phyloP scores from a whole-genome alignment of 1,140 invertebrate species.

The Drosophila varians region DNA sequence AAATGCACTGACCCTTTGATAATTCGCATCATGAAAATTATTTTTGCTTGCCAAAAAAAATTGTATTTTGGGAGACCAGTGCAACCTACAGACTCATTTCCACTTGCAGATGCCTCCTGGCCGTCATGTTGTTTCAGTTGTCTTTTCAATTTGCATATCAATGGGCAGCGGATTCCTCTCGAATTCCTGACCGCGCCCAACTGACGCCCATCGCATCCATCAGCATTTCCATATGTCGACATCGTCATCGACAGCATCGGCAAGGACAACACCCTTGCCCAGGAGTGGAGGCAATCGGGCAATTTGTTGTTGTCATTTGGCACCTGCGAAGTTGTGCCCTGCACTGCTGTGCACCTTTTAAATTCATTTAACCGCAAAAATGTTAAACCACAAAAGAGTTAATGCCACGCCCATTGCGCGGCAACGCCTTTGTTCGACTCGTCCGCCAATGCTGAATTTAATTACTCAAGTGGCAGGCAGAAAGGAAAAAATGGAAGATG shows the following conservation, averaged over 20 bases:
- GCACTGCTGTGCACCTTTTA: conserved; percentile 64
- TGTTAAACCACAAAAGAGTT: conserved; percentile 79
- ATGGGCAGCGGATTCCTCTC: conserved; percentile 62
- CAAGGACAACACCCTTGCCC: conserved; percentile 19
- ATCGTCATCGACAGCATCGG: conserved; percentile 37
- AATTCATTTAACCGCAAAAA: conserved; percentile 82
- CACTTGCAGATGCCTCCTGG: conserved; percentile 13
- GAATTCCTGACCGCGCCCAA: conserved; percentile 27
- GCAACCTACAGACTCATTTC: conserved; percentile 5
- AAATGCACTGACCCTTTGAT: neutral
- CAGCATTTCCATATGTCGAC: conserved; percentile 77
- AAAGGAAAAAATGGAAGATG: conserved; percentile 29
- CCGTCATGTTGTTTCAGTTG: conserved; percentile 52
- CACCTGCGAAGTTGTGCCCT: conserved; percentile 61
- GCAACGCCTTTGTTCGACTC: neutral
- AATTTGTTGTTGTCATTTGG: conserved; percentile 81
- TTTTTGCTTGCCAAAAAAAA: neutral
- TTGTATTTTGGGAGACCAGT: neutral
- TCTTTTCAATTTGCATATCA: conserved; percentile 73
- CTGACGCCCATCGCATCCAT: conserved; percentile 46
- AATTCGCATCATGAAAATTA: neutral
- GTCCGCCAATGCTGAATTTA: conserved; percentile 63
- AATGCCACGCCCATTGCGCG: conserved; percentile 68
- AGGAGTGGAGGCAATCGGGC: conserved; percentile 52
- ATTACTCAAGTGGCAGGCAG: conserved; percentile 71